Base-by-base conservation (phyloP, 2,888 invertebrate species). In the Frankliniella fusca region DNA sequence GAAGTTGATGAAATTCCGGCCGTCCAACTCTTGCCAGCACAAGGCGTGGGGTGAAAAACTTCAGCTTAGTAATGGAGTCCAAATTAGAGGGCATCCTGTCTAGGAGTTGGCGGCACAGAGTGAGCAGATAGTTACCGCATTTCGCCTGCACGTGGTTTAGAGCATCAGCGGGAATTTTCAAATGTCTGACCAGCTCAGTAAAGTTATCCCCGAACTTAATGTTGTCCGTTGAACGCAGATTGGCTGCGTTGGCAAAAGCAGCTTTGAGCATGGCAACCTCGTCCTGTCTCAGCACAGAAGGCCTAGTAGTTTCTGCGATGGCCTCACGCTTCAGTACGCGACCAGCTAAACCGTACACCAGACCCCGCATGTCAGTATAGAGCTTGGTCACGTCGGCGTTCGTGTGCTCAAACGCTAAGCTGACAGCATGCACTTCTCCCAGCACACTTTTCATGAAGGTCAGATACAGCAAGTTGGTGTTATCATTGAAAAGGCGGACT, bases 361-460 rank as follows among this genome's bases (percentile, higher is more conserved):
- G 70, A 48, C 54, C 81, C 54, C 80, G 80, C 12, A 84, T 48
- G 50, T 84, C 83, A 15, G 81, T 38, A 80, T 84, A 85, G 5
- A 84, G 28, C 80, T 83, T 83, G 50, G 83, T 82, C 27, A 84
- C 81, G 81, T 85, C 84, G 28, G 84, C 83, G 81, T 82, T 82
- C 18, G 80, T 79, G 48, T 83, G 83, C 82, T 85, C 83, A 80
- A 85, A 85, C 23, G 82, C 28, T 28, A 84, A 5, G 81, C 84
- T 85, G 1, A 83, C 79, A 38, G 79, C 54, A 76, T 80, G 23
- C 18, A 85, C 49, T 82, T 84, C 83, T 54, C 83, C 83, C 28
- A 85, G 80, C 61, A 84, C 82, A 27, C 83, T 82, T 76, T 84
- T 83, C 49, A 85, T 61, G 84, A 84, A 84, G 10, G 84, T 15